Evolutionary conservation across 2,888 invertebrate genomes (phyloP).

Genomic region (Atrina japonica): DNA sequence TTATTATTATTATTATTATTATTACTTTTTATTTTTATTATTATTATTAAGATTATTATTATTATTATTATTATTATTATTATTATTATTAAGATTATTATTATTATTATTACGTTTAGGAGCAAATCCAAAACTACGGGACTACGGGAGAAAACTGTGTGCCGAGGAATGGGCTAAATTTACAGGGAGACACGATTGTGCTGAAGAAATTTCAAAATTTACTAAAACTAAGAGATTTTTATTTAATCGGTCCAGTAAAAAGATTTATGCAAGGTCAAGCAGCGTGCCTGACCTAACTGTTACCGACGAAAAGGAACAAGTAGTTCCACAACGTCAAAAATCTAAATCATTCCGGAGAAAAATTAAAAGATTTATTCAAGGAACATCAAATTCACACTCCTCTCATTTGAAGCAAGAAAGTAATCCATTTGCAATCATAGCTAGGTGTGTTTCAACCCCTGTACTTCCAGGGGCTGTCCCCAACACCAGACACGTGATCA

Average conservation of each 20-base stretch:
- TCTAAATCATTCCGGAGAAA: constrained; percentile 62
- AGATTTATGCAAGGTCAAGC: constrained; percentile 82
- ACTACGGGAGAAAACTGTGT: constrained; percentile 86
- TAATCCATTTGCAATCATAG: constrained; percentile 68
- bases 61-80: no score
- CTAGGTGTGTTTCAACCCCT: constrained; percentile 71
- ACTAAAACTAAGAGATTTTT: constrained; percentile 75
- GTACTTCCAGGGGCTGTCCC: constrained; percentile 63
- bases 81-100: no score
- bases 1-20: no score
- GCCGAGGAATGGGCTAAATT: constrained; percentile 89
- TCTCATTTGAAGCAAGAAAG: constrained; percentile 11
- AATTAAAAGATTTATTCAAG: constrained; percentile 66
- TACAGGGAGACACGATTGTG: constrained; percentile 87
- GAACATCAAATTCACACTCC: constrained; percentile 35
- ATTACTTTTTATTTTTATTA: no score
- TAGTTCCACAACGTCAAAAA: constrained; percentile 45
- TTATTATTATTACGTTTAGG: no score
- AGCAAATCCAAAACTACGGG: constrained; percentile 86
- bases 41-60: no score
- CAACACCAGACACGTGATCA: constrained; percentile 43
- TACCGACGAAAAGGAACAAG: constrained; percentile 47
- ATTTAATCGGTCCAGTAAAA: constrained; percentile 65
- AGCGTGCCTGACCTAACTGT: constrained; percentile 82
- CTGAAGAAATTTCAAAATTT: constrained; percentile 87